Evolutionary conservation across 2,113 vertebrate species (phyloP).

Genomic region (Piaya cayana): DNA sequence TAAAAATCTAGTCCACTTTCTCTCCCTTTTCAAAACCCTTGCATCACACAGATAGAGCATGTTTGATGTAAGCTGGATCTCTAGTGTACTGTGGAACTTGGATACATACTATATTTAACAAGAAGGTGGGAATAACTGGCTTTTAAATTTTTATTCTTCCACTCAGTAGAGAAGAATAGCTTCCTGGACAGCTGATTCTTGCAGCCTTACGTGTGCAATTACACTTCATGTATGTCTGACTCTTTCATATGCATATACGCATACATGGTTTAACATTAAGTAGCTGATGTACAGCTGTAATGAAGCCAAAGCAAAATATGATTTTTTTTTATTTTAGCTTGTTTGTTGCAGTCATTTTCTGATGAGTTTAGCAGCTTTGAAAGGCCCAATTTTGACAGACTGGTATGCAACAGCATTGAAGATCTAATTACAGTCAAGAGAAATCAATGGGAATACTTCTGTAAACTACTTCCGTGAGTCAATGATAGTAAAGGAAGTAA

Average conservation of each 20-base stretch:
- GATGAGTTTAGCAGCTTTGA: not conserved
- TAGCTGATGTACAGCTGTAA: not conserved
- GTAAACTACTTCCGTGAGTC: not conserved
- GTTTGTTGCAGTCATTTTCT: not conserved
- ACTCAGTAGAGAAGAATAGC: not conserved
- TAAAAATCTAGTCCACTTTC: not conserved
- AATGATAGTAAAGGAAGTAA: not conserved
- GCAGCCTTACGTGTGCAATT: not conserved
- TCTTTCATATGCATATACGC: not conserved
- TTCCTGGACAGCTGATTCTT: not conserved
- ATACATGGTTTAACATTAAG: not conserved
- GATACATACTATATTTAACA: not conserved
- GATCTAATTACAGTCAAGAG: not conserved
- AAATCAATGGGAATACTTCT: not conserved
- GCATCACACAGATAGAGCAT: not conserved
- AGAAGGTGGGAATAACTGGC: not conserved
- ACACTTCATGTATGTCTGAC: not conserved
- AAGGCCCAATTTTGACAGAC: not conserved
- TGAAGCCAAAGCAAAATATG: not conserved
- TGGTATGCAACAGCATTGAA: not conserved
- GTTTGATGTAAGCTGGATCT: not conserved
- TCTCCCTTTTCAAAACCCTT: not conserved
- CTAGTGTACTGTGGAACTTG: not conserved
- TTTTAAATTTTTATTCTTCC: not conserved
- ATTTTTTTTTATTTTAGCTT: not conserved